Conservation (phyloP, 1,140 invertebrate species). For the Lutraria rhynchaena region DNA sequence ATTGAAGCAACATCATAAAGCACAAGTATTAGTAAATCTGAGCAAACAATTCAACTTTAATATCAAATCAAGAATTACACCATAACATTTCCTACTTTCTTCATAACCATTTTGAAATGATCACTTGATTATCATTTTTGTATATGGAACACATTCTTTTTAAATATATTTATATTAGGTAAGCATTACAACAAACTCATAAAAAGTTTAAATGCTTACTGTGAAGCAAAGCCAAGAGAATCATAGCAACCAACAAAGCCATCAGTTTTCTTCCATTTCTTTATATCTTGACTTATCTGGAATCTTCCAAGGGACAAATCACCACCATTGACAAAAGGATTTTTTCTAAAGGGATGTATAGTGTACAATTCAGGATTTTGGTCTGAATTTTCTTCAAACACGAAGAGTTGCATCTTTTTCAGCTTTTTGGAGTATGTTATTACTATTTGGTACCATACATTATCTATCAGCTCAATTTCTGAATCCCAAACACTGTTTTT, state of each 20-base stretch:
- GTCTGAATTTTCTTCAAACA: constrained; percentile 8
- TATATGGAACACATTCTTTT: too few relatives aligned
- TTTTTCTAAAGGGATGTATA: constrained; percentile 6
- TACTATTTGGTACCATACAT: constrained; percentile 38
- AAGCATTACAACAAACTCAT: too few relatives aligned
- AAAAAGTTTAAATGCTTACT: constrained; percentile 32
- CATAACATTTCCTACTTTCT: too few relatives aligned
- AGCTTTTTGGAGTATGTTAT: constrained; percentile 27
- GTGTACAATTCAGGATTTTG: background rate
- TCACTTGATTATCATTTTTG: too few relatives aligned
- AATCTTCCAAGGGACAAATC: constrained; percentile 44
- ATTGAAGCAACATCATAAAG: too few relatives aligned
- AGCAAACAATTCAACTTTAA: too few relatives aligned
- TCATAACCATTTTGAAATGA: too few relatives aligned
- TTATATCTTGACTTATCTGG: constrained; percentile 37
- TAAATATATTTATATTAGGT: too few relatives aligned
- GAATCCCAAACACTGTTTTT: constrained; percentile 1
- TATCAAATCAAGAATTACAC: too few relatives aligned
- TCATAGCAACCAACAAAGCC: constrained; percentile 49
- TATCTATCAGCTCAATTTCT: constrained; percentile 14
- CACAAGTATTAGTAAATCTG: too few relatives aligned
- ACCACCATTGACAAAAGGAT: constrained; percentile 36
- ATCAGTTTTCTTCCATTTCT: constrained; percentile 46
- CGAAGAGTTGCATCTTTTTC: constrained; percentile 21
- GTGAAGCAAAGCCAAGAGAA: constrained; percentile 29